phyloP scores from a whole-genome alignment of 2,113 vertebrate species.

The Nicator chloris region DNA sequence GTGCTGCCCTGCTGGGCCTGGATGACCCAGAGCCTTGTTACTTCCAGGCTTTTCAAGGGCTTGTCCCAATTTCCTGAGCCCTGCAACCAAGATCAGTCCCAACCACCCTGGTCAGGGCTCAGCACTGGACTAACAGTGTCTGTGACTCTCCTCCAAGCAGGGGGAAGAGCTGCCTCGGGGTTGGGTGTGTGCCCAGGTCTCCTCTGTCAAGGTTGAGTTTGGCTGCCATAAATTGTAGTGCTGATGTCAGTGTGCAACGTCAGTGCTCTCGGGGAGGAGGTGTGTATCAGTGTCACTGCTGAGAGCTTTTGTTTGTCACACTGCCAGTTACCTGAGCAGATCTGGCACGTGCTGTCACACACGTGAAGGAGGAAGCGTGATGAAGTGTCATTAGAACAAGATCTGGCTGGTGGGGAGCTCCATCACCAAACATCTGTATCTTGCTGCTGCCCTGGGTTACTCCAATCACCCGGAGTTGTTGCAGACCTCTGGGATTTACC shows the following conservation, averaged over 20 bases:
- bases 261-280: neutral
- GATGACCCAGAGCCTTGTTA: neutral
- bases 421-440: neutral
- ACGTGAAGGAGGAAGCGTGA: neutral
- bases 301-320: neutral
- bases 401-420: neutral
- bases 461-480: neutral
- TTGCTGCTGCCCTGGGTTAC: neutral
- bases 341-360: neutral
- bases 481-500: neutral
- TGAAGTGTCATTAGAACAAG: neutral
- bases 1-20: neutral
- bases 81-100: neutral
- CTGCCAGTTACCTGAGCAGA: neutral
- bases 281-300: neutral
- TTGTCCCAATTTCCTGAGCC: neutral
- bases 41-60: neutral
- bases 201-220: neutral
- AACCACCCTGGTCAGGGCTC: fast-evolving
- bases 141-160: neutral
- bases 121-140: neutral
- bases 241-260: neutral
- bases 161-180: neutral
- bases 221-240: fast-evolving
- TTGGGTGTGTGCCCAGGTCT: neutral